Base-by-base conservation (phyloP, 2,888 invertebrate species). In the Coelinius sp. region DNA sequence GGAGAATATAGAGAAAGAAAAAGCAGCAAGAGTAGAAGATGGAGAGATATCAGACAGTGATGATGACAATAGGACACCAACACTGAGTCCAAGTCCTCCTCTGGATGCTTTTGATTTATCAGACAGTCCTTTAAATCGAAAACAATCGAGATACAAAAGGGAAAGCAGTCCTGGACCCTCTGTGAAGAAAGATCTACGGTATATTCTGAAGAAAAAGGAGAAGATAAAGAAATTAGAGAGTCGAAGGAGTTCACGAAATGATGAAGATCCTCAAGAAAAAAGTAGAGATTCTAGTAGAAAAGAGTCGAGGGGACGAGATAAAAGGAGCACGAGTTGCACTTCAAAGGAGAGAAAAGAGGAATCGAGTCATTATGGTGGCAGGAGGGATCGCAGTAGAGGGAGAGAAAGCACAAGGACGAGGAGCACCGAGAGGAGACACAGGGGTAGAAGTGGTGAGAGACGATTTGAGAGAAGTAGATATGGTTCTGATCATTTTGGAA, bases 11-110 rank as follows among this genome's bases (percentile, higher is more conserved):
- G 91, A 91, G 20, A 90, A 90, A 71, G 90, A 90, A 72, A 92
- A 90, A 81, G 91, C 90, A 14, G 91, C 91, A 65, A 90, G 90
- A 76, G 90, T 90, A 88, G 92, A 92, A 86, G 92, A 92, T 76
- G 92, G 92, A 0, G 92, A 92, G 86, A 88, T 91, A 71, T 89
- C 91, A 20, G 88, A 88, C 38, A 86, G 85, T 64, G 75, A 73
- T 64, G 75, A 75, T 24, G 80, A 79, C 14, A 81, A 83, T 53
- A 75, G 83, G 70, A 87, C 86, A 4, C 86, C 85, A 14, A 85
- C 85, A 0, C 73, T 87, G 41, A 87, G 86, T 77, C 87, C 85
- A 14, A 80, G 84, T n/a, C 83, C 80, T 0, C 70, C 79, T 35
- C 74, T 46, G 0, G 63, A 53, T 38, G 59, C 35, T 14, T 67